Base-by-base conservation (phyloP, 1,140 invertebrate species). In the Drosophila pandora region DNA sequence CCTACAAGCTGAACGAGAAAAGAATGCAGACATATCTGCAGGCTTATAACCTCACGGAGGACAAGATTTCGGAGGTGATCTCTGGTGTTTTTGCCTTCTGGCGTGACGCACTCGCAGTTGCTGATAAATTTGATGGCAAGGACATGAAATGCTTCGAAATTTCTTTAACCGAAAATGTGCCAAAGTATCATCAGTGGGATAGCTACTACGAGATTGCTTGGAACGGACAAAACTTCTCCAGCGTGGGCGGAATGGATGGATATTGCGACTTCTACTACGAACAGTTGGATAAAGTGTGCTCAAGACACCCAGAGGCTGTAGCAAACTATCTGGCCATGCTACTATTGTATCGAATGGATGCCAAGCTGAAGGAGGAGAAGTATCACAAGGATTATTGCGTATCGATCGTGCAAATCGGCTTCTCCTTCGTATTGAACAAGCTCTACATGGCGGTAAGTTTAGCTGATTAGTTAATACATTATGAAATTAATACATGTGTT, bases 301-400 rank as follows among this genome's bases (percentile, higher is more conserved):
- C 28, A 2, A 71, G 62, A 17, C 82, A 81, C 7, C 53, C 55
- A 32, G 52, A 62, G 4, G 82, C 89, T 0, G 76, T 73, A 7
- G 90, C 90, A 10, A 91, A 91, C 54, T 91, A 91, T 43, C 48
- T 91, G 12, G 79, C 90, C 12, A 72, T 91, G 72, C 69, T 69
- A 37, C 52, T 91, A 2, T 57, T 91, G 0, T 90, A 88, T 53
- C 52, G 48, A 0, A 75, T 91, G 79, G 90, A 91, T 50, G 52
- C 75, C 28, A 76, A 67, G 5, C 23, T 91, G 1, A 79, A 82
- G 56, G 50, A 48, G 0, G 34, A 4, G 2, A 67, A 67, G 3
- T 79, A 72, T 90, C 48, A 94, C 94, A 78, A 64, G 5, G 90
- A 90, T 10, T n/a, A 70, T 25, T 91, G 90, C 10, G 49, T 63